Base-by-base conservation (phyloP, 1,140 invertebrate genomes). In the Cherax quadricarinatus region DNA sequence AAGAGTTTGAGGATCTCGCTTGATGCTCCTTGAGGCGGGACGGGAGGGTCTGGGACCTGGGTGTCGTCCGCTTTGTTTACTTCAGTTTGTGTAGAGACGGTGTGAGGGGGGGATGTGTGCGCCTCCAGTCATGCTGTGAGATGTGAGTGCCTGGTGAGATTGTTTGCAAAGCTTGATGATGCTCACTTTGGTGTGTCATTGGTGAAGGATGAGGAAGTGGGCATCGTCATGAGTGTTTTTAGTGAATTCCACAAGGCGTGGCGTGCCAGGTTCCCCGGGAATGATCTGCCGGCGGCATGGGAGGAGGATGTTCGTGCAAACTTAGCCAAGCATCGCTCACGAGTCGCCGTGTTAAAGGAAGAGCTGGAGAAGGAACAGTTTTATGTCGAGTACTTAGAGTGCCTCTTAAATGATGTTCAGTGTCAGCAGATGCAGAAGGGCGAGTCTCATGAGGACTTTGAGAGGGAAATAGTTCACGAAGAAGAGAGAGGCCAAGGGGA, bases 331-430 rank as follows among this genome's bases (percentile, higher is more conserved):
- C 98, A 98, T 96, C 97, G 97, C 96, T 96, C 97, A 94, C 94
- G 96, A 94, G 97, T 98, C 85, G 95, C 96, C 82, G 96, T 97
- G 92, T 96, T 98, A 81, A 96, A 96, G 94, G 97, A 98, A 94
- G 97, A 98, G 95, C 95, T 98, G 57, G 97, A 98, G 94, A 98
- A 98, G 94, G 98, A 98, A 95, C 97, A 98, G 94, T 97, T 98
- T 94, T 98, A 98, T 94, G 98, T 98, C 10, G 97, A 98, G 94
- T 98, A 98, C 95, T 95, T 98, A 93, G 97, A 98, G 95, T 96
- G 97, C 88, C 95, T 98, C 73, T 94, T 98, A 30, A 97, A 97
- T 49, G 92, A 93, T 91, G 92, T 93, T 78, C 12, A 24, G 86
- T 80, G 86, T 89, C 84, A 87, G 62, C 60, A 88, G 62, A 87